Evolutionary conservation across 2,797 vertebrate species (phyloP).

Genomic region (Micromesistius poutassou): DNA sequence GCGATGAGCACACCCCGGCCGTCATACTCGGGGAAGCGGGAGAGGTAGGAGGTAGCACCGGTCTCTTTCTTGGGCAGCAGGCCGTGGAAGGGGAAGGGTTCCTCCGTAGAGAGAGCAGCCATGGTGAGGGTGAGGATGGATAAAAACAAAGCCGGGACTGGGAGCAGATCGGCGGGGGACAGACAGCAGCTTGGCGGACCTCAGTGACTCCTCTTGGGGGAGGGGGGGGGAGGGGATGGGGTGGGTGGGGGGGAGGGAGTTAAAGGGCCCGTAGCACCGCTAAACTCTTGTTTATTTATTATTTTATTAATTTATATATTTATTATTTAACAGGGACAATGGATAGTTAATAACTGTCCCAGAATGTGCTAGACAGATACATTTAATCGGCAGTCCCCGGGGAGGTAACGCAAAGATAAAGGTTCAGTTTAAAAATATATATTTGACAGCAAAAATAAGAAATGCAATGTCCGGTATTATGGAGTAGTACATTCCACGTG

Average conservation of each 20-base stretch:
- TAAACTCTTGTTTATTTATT: too few relatives aligned
- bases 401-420: too few relatives aligned
- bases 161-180: slow-evolving; percentile 38
- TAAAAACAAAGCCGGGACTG: slow-evolving; percentile 69
- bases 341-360: too few relatives aligned
- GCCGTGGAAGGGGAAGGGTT: slow-evolving; percentile 93
- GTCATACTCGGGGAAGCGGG: slow-evolving; percentile 89
- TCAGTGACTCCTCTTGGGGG: neutral
- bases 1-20: slow-evolving; percentile 91
- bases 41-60: slow-evolving; percentile 86
- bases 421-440: too few relatives aligned
- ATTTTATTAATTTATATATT: too few relatives aligned
- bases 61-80: slow-evolving; percentile 97
- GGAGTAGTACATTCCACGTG: too few relatives aligned
- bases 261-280: neutral
- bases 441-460: too few relatives aligned
- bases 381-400: too few relatives aligned
- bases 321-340: too few relatives aligned
- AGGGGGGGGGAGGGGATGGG: neutral
- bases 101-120: slow-evolving; percentile 84
- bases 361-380: too few relatives aligned
- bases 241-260: neutral
- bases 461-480: too few relatives aligned
- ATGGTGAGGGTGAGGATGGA: slow-evolving; percentile 71
- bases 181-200: slow-evolving; percentile 44